Percentiles rank a stretch among this genome's conserved stretches.
Evolutionary conservation across 2,888 invertebrate species (phyloP).

Genomic region (Entomobrya multifasciata): DNA sequence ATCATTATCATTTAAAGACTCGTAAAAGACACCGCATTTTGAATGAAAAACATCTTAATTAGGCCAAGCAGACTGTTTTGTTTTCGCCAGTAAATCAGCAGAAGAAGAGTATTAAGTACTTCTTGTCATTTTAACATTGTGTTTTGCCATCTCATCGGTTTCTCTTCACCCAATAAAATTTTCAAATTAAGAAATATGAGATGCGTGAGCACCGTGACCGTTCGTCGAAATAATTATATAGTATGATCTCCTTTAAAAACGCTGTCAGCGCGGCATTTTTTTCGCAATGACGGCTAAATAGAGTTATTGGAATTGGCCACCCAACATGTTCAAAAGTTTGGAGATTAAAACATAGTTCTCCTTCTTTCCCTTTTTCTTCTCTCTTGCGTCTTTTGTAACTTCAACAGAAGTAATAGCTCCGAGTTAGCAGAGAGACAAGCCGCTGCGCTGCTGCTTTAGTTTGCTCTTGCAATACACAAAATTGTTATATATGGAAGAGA

Average conservation of each 20-base stretch:
- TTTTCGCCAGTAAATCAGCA: background rate
- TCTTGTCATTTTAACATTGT: conserved; percentile 23
- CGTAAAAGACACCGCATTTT: no score
- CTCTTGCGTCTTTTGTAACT: conserved; percentile 1
- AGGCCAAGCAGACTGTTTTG: background rate
- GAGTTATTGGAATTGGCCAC: conserved; percentile 73
- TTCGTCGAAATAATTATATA: conserved; percentile 33
- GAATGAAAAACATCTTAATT: conserved; percentile 10
- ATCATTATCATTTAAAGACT: no score
- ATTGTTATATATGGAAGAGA: conserved; percentile 1
- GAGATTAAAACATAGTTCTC: conserved; percentile 55
- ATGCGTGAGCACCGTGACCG: conserved; percentile 46
- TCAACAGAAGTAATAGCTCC: no score
- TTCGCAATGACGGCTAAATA: conserved; percentile 66
- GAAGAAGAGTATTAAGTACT: background rate
- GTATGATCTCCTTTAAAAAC: conserved; percentile 2
- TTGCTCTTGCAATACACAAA: conserved; percentile 23
- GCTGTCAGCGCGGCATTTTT: conserved; percentile 38
- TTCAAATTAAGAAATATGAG: conserved; percentile 22
- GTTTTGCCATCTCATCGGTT: conserved; percentile 7
- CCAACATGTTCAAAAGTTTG: conserved; percentile 62
- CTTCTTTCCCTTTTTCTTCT: conserved; percentile 16
- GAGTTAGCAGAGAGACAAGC: conserved; percentile 58
- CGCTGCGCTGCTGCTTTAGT: conserved; percentile 33
- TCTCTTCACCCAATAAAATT: conserved; percentile 51